Conservation (phyloP, 2,797 vertebrate genomes). For the Anas bahamensis region DNA sequence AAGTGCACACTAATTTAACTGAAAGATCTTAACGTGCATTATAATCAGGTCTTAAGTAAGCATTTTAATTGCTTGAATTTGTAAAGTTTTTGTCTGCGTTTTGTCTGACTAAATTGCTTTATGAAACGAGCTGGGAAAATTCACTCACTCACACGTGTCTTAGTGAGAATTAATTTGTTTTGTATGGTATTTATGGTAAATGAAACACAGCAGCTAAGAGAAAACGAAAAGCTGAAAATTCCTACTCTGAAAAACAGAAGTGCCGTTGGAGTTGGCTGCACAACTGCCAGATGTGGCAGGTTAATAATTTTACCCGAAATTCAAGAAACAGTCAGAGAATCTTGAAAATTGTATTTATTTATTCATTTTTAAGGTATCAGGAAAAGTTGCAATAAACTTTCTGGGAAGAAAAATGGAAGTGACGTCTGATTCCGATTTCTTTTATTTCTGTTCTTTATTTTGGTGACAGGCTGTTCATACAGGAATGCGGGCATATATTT, state of each 20-base stretch:
- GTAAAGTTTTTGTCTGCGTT: not conserved
- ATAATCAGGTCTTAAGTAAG: not conserved
- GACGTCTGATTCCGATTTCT: not conserved
- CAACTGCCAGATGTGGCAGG: not conserved
- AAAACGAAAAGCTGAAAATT: not conserved
- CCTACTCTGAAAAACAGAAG: not conserved
- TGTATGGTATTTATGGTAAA: not conserved
- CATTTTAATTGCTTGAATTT: conserved; percentile 11
- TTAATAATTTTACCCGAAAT: not conserved
- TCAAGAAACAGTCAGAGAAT: not conserved
- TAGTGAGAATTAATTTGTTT: not conserved
- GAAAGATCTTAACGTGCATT: not conserved
- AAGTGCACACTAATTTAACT: not conserved
- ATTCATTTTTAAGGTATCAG: not conserved
- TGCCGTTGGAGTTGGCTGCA: not conserved
- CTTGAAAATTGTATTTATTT: not conserved
- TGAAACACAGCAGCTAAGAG: not conserved
- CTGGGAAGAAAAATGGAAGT: fast-evolving
- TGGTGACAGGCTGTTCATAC: conserved; percentile 90
- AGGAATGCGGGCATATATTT: conserved; percentile 97
- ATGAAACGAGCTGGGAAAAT: not conserved
- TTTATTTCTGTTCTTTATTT: not conserved
- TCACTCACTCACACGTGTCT: not conserved
- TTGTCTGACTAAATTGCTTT: conserved; percentile 28
- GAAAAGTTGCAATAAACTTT: not conserved